Conservation (phyloP, 2,113 vertebrate genomes). For the Hemibagrus wyckioides region DNA sequence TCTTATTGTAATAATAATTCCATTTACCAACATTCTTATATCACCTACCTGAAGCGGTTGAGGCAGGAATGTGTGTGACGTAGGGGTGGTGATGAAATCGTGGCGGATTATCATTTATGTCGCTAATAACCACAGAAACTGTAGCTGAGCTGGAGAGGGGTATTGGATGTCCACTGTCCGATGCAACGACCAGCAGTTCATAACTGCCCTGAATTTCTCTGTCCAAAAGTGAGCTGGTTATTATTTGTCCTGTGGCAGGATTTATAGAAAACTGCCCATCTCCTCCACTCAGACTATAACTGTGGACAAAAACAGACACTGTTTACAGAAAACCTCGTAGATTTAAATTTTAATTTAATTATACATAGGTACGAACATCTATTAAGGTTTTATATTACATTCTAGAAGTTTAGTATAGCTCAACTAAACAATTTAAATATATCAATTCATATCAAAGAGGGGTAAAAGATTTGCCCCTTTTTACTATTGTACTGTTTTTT, state of each 20-base stretch:
- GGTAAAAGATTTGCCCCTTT: not conserved
- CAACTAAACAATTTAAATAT: no score
- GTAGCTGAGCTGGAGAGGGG: conserved; percentile 88
- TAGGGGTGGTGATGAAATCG: conserved; percentile 96
- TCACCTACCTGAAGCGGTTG: conserved; percentile 81
- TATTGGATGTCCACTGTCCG: conserved; percentile 81
- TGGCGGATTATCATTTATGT: conserved; percentile 95
- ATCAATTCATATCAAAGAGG: not conserved
- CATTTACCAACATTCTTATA: not conserved
- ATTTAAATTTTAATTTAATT: not conserved
- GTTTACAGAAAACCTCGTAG: not conserved
- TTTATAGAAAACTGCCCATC: conserved; percentile 95
- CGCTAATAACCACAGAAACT: conserved; percentile 82
- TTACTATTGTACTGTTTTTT: not conserved
- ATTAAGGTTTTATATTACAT: not conserved
- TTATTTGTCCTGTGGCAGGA: conserved; percentile 94
- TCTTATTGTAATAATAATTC: not conserved
- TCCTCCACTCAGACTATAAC: conserved; percentile 88
- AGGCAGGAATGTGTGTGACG: conserved; percentile 91
- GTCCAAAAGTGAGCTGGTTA: conserved; percentile 90
- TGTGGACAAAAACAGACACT: conserved; percentile 59
- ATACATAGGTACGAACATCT: not conserved
- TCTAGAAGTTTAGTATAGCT: no score
- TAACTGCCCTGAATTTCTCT: conserved; percentile 84
- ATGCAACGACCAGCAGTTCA: conserved; percentile 88